Evolutionary conservation across 2,797 vertebrate species (phyloP), one percentile per base, ranked within the genome.

Genomic region (Sardinella longiceps): DNA sequence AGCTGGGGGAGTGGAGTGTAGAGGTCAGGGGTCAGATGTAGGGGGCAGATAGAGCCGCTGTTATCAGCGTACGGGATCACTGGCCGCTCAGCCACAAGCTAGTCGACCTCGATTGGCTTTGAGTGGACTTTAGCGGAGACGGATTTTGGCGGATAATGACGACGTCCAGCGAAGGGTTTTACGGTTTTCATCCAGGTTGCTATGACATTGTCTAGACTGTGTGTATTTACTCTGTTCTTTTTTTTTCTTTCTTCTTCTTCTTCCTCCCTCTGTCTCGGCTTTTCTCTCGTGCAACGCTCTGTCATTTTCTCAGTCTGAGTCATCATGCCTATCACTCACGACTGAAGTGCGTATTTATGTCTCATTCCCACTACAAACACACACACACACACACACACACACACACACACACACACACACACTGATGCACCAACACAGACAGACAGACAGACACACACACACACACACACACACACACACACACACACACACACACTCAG

Each of bases 41-140:
- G 81, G 84, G 87, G 82, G 4, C 85, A 89, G 90, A 94, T 90
- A 90, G 86, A 82, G 50, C 63, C 23, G 50, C 30, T 85, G 66
- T 89, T 88, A 85, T 86, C 88, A 85, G 88, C 84, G 50, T 25
- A 88, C 87, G 84, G 85, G 56, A 86, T 84, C 60, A 85, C 53
- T 83, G 81, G 85, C 86, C 14, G 63, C 70, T 43, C 70, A 18
- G 70, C 70, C 33, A 23, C 30, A 3, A 28, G 63, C 63, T 25
- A n/a, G n/a, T n/a, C n/a, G 63, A 14, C 30, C 66, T 77, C 20
- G 37, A 23, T 77, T 18, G 14, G 33, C 70, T 39, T 5, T 39
- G 37, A 43, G 70, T 77, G 70, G 70, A 43, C 18, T 23, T 39
- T 18, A 39, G 15, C 33, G 70, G 37, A 77, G 70, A 77, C 18